Evolutionary conservation across 2,113 vertebrate species (phyloP).

Genomic region (Columbina picui): DNA sequence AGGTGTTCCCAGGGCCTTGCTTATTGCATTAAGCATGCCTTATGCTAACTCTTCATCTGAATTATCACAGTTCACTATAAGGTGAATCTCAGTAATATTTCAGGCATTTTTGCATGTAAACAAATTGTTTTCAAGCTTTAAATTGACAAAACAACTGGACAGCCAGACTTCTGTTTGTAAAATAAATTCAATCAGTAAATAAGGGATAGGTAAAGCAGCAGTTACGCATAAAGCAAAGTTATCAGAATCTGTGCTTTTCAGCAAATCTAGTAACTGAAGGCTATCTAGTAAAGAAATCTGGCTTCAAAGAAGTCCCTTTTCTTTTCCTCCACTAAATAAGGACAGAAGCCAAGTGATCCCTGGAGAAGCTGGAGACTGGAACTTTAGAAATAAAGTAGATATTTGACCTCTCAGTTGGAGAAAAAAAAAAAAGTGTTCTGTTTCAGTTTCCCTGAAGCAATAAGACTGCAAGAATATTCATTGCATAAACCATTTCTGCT

Average conservation of each 20-base stretch:
- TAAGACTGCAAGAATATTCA: constrained; percentile 44
- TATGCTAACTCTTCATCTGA: neutral
- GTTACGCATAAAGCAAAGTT: neutral
- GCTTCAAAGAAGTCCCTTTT: constrained; percentile 7
- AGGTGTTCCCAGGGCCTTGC: constrained; percentile 3
- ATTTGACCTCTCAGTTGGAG: constrained; percentile 27
- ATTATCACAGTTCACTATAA: neutral
- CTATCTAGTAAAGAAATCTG: neutral
- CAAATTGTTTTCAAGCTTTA: constrained; percentile 34
- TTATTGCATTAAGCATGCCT: neutral
- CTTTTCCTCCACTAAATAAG: neutral
- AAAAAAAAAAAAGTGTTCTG: neutral
- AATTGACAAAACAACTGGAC: neutral
- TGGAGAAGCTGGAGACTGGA: constrained; percentile 28
- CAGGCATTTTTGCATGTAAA: constrained; percentile 42
- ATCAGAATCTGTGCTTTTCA: constrained; percentile 29
- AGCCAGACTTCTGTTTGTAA: neutral
- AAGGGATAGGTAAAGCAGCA: constrained; percentile 36
- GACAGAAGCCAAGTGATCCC: constrained; percentile 8
- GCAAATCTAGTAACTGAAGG: constrained; percentile 5
- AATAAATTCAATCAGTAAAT: neutral
- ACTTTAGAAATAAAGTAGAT: neutral
- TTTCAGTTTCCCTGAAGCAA: constrained; percentile 60
- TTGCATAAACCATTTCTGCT: constrained; percentile 52
- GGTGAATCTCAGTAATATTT: neutral